phyloP scores from a whole-genome alignment of 2,888 invertebrate genomes.

The Cerastoderma edule region DNA sequence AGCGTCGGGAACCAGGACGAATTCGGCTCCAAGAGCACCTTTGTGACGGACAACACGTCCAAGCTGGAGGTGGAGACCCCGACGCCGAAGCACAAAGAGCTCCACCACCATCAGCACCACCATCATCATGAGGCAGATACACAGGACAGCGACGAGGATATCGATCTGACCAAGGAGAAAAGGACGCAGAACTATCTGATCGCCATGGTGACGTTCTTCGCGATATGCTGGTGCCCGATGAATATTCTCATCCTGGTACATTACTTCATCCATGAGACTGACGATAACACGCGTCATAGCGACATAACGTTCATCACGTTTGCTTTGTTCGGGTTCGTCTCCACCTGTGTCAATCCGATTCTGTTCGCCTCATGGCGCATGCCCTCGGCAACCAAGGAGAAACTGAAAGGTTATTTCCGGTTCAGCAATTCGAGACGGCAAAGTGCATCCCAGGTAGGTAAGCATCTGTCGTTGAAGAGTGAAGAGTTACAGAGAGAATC shows the following conservation, averaged over 20 bases:
- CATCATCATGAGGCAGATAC: constrained; percentile 62
- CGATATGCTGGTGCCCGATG: constrained; percentile 88
- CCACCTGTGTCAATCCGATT: constrained; percentile 88
- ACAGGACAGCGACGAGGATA: constrained; percentile 78
- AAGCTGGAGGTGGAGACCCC: not conserved
- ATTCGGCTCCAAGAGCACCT: constrained; percentile 41
- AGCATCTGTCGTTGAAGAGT: not conserved
- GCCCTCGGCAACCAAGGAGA: constrained; percentile 78
- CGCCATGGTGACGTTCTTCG: constrained; percentile 88
- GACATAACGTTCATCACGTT: constrained; percentile 89
- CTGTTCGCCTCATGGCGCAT: constrained; percentile 88
- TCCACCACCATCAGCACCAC: too few species aligned
- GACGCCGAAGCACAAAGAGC: too few species aligned
- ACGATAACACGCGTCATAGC: constrained; percentile 88
- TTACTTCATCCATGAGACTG: constrained; percentile 88
- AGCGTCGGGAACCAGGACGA: constrained; percentile 19
- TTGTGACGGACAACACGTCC: constrained; percentile 18
- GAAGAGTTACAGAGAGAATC: not conserved
- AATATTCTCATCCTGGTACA: constrained; percentile 87
- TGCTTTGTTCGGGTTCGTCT: constrained; percentile 89
- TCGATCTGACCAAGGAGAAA: constrained; percentile 86
- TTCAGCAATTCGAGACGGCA: constrained; percentile 74
- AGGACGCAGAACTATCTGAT: constrained; percentile 89
- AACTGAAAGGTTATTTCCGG: constrained; percentile 79
- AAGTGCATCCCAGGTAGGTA: constrained; percentile 50